Conservation (phyloP, 1,140 invertebrate species). For the Yoshiicerus persimilis region DNA sequence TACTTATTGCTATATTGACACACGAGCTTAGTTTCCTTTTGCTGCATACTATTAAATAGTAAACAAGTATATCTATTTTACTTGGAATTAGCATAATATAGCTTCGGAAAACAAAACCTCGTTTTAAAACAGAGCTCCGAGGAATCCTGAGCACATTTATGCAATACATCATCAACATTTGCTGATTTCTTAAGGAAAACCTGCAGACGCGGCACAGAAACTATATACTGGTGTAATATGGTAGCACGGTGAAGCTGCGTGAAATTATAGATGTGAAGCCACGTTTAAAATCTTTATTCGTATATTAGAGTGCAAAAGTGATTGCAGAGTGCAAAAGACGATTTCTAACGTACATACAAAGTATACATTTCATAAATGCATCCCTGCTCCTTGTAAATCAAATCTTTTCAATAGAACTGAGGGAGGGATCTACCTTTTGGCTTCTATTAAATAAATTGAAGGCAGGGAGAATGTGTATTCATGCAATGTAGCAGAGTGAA, state of each 20-base stretch:
- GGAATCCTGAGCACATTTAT: neutral
- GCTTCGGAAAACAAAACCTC: neutral
- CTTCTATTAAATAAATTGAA: neutral
- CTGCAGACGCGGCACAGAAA: neutral
- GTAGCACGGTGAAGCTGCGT: neutral
- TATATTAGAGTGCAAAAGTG: neutral
- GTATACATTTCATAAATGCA: neutral
- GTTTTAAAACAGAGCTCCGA: neutral
- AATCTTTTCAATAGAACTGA: neutral
- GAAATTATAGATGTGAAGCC: neutral
- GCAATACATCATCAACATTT: constrained; percentile 1
- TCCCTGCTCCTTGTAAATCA: neutral
- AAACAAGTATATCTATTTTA: neutral
- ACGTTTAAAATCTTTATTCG: neutral
- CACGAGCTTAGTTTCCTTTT: neutral
- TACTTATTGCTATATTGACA: neutral
- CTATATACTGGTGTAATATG: neutral
- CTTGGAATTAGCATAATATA: neutral
- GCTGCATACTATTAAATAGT: neutral
- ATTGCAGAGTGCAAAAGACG: neutral
- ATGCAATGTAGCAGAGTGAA: neutral
- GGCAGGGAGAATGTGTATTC: neutral
- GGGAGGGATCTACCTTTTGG: neutral
- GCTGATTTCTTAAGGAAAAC: neutral
- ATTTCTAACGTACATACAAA: neutral